Evolutionary conservation across 2,888 invertebrate species (phyloP), one percentile per base, ranked within the genome.

Genomic region (Plutella xylostella): DNA sequence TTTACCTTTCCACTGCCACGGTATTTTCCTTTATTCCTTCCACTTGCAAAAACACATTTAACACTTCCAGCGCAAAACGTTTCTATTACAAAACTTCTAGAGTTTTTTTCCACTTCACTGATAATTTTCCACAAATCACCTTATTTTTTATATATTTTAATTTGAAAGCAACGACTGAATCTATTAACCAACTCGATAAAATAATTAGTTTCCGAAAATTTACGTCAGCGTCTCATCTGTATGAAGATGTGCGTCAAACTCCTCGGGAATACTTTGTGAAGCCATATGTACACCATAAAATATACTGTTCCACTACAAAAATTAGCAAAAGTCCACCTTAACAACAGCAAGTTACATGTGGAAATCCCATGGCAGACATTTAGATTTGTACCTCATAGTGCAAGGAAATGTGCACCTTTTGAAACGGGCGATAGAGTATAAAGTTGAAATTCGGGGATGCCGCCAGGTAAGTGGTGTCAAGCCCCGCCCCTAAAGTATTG

Each of bases 221-320:
- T 65, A 68, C 65, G 70, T 62, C 69, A 66, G 68, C 82, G 82
- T 77, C 76, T 72, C 78, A 70, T 68, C 80, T 69, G 77, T 67
- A 68, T 73, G 82, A 78, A 68, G 71, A 72, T 72, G 79, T 72
- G 74, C 72, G 71, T 71, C 78, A 71, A 79, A 82, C 82, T 80
- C 78, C 64, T 62, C 67, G 68, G 63, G 65, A 69, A 72, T 69
- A 72, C 68, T 64, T 72, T 69, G 77, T 35, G 31, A 14, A 30
- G n/a, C 18, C 75, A 72, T 70, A 65, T 72, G 68, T 63, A 78
- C 74, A 74, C 73, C 72, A 73, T 63, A 71, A 70, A 68, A 70
- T 69, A 69, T 67, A 65, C 67, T 64, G 62, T 63, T 55, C 11
- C 53, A 55, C 42, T 28, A 14, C 20, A 28, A 37, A 15, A 12